Conservation (phyloP, 2,797 vertebrate genomes). For the Silurus aristotelis region DNA sequence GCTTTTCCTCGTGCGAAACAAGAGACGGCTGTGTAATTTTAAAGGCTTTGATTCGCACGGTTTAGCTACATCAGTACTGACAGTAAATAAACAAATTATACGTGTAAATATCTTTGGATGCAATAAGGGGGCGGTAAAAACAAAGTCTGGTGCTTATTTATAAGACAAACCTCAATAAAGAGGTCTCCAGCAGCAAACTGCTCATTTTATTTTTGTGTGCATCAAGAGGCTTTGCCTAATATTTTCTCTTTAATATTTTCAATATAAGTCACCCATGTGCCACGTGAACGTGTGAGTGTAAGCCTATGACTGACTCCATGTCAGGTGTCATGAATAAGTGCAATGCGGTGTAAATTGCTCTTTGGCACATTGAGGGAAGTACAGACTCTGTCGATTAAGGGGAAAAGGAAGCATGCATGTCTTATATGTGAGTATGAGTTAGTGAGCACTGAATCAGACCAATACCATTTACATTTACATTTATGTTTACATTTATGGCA, state of each 20-base stretch:
- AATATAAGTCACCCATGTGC: conserved; percentile 61
- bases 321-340: background rate
- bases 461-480: background rate
- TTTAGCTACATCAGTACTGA: conserved; percentile 59
- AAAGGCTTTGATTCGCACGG: conserved; percentile 29
- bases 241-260: conserved; percentile 54
- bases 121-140: conserved; percentile 67
- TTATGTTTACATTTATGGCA: too few relatives aligned
- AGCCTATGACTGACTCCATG: background rate
- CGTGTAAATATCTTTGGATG: conserved; percentile 55
- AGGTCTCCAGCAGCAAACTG: conserved; percentile 56
- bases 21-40: conserved; percentile 56
- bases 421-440: background rate
- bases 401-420: background rate
- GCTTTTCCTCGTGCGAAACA: conserved; percentile 34
- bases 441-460: background rate
- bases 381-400: background rate
- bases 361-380: background rate
- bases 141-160: conserved; percentile 70
- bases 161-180: conserved; percentile 73
- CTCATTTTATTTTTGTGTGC: conserved; percentile 57
- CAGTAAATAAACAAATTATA: conserved; percentile 62
- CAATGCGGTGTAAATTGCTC: background rate
- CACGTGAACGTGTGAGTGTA: conserved; percentile 10
- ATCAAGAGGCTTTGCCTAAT: conserved; percentile 60